These are phyloP conservation scores for Pterocles burchelli DNA, from an alignment of 2,113 vertebrate genomes.

Conservation along the genomic window DNA sequence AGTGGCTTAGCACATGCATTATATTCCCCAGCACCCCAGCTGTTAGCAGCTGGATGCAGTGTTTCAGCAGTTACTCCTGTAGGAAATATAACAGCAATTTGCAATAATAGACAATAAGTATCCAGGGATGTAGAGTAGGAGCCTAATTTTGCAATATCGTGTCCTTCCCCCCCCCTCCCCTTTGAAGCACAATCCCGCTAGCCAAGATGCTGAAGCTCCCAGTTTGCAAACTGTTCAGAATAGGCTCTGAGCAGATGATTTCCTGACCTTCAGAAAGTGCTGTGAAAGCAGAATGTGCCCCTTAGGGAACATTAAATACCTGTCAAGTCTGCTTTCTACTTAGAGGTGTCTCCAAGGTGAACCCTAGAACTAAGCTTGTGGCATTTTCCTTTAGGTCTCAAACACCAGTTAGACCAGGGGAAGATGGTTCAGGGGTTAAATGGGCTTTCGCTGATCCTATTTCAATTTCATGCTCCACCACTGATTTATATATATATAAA, in stretches of 20 bases:
- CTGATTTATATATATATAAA: not conserved
- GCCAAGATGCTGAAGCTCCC: not conserved
- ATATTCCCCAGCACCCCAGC: not conserved
- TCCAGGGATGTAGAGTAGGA: not conserved
- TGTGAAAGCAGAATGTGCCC: not conserved
- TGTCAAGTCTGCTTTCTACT: not conserved
- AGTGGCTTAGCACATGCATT: not conserved
- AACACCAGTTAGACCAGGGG: not conserved
- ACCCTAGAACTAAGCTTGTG: not conserved
- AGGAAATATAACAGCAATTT: not conserved
- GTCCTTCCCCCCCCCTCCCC: not conserved
- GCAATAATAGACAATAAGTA: not conserved
- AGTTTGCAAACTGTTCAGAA: not conserved
- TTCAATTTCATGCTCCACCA: not conserved
- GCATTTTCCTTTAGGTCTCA: not conserved
- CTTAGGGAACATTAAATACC: not conserved
- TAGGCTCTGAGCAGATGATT: not conserved
- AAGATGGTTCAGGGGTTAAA: not conserved
- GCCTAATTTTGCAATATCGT: not conserved
- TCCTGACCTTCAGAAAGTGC: not conserved
- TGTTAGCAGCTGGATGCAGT: constrained; percentile 7
- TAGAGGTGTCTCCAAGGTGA: not conserved
- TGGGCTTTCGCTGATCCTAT: not conserved
- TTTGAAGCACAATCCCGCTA: not conserved
- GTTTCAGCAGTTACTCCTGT: not conserved